phyloP scores from a whole-genome alignment of 2,888 invertebrate species.

The Neria commutata region DNA sequence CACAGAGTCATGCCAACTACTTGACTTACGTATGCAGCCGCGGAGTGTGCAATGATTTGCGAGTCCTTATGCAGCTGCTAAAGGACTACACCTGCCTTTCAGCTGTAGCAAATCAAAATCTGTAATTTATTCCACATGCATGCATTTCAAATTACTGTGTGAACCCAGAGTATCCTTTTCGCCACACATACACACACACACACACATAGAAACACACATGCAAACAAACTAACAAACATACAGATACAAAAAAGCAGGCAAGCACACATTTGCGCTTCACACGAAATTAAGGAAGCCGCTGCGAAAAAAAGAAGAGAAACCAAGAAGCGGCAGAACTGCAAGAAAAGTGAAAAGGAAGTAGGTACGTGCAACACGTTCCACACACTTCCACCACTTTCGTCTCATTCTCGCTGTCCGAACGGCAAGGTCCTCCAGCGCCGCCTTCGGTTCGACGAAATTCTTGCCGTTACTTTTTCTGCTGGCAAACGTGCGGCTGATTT shows the following conservation, averaged over 20 bases:
- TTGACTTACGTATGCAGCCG: neutral
- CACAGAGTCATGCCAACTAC: neutral
- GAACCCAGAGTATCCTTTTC: conserved; percentile 28
- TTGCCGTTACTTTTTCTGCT: neutral
- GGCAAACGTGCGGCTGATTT: conserved; percentile 41
- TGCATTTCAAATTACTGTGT: conserved; percentile 56
- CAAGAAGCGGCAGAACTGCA: conserved; percentile 2
- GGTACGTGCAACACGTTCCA: neutral
- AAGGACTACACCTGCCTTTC: neutral
- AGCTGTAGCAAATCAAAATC: conserved; percentile 47
- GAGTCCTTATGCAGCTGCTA: neutral
- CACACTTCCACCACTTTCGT: neutral
- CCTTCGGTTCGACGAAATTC: neutral
- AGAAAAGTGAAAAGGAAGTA: neutral
- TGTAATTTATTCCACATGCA: conserved; percentile 56
- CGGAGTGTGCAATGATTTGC: neutral
- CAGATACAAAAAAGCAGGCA: conserved; percentile 13
- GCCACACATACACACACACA: conserved; percentile 1
- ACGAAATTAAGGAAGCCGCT: too few species aligned
- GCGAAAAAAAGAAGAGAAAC: neutral
- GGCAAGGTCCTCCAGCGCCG: neutral
- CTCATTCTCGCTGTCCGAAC: neutral
- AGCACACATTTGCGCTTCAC: neutral
- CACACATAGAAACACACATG: conserved; percentile 15
- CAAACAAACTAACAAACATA: conserved; percentile 8